Evolutionary conservation across 2,888 invertebrate species (phyloP), one percentile per base, ranked within the genome.

Genomic region (Stenchaetothrips biformis): DNA sequence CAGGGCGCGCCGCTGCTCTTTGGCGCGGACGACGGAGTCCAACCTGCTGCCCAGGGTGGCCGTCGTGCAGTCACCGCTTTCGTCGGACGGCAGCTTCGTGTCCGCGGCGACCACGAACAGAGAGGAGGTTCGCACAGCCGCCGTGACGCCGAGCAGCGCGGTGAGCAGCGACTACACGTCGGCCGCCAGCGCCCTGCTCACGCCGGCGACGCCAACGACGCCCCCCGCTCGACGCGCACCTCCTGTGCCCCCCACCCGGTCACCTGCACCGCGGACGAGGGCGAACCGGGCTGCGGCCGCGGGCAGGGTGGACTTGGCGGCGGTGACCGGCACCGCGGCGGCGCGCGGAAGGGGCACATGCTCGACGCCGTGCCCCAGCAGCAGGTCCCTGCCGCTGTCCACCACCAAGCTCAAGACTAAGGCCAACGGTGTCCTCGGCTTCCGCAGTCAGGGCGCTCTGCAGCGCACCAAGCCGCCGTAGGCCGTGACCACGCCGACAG

Each of bases 341-440:
- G 21, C 67, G 53, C 13, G 53, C 53, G 16, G 53, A 9, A 53
- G 13, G 13, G 16, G 53, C 67, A 67, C 21, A 21, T 2, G 3
- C 67, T 7, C 67, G n/a, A n/a, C n/a, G n/a, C n/a, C n/a, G 53
- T 67, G 67, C 67, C n/a, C 67, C 67, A 67, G 67, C 67, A 67
- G 67, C 67, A 18, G 21, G n/a, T 67, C 67, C 21, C 67, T 67
- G n/a, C 67, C 67, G 2, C 37, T 53, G 53, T 16, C 53, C 9
- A 4, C 37, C 37, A 37, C 37, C 37, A 37, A 37, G 37, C 37
- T 37, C 37, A 37, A 37, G 53, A 25, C 4, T 25, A 59, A 16
- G 25, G 25, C 25, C 67, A 7, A 21, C 21, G 25, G 6, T 8
- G 25, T 21, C 21, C 21, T 11, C 67, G 25, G 21, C 25, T 74